Base-by-base conservation (phyloP, 2,113 vertebrate species). In the Chloebia gouldiae region DNA sequence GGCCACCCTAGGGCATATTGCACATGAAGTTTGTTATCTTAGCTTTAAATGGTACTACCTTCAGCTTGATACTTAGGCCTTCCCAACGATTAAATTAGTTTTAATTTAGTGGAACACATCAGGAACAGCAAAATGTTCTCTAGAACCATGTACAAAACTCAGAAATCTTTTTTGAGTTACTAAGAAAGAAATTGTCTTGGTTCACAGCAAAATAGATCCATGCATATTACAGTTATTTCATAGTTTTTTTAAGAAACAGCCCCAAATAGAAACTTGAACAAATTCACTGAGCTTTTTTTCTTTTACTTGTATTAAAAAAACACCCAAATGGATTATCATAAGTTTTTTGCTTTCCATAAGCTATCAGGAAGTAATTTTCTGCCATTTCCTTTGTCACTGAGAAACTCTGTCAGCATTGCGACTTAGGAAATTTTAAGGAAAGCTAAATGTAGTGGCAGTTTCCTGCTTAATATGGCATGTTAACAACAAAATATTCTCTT, bases 401-500 rank as follows among this genome's bases (percentile, higher is more conserved):
- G 79, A 70, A 88, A 30, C 70, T 68, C 1, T 76, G 42, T 83
- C 51, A 78, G n/a, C n/a, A 30, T 64, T 63, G 15, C 59, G 82
- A 13, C 68, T 73, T 60, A 33, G 51, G 68, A 37, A 86, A 80
- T 92, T 86, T 66, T 77, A 50, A 71, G 68, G 49, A 59, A 77
- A 13, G 72, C 51, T 92, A 88, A 94, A 83, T 71, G 93, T 86
- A 95, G 85, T 94, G 81, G 82, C 88, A 86, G 51, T 70, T 94
- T 90, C 68, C 88, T 86, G 31, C 50, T 88, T 86, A 88, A 83
- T 44, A 35, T 2, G 4, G n/a, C 40, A 49, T 53, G 76, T 71
- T 90, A 86, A 60, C 88, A 86, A 30, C 68, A 88, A 94, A 94
- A 92, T 90, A 95, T 27, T 90, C 82, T 83, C 80, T 53, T 90